phyloP scores from a whole-genome alignment of 1,140 invertebrate genomes.

The Akabosia matsudoensis region DNA sequence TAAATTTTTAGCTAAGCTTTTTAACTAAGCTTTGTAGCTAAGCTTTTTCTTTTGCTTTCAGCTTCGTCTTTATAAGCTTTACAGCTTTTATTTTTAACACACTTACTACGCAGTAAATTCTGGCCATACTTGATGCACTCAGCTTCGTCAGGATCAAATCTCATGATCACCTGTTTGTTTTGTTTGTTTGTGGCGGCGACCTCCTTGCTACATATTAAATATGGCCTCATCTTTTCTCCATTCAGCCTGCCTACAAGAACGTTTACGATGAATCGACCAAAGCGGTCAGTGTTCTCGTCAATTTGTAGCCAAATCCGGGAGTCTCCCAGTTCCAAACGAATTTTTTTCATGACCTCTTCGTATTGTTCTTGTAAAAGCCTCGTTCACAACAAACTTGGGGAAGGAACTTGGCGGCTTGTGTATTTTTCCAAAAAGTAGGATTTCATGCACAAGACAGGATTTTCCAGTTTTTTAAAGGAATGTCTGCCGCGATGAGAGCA shows the following conservation, averaged over 20 bases:
- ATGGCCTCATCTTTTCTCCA: not conserved
- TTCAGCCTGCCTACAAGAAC: not conserved
- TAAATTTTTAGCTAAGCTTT: no score
- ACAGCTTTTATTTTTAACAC: not conserved
- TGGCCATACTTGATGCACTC: not conserved
- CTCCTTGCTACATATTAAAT: not conserved
- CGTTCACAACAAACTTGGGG: not conserved
- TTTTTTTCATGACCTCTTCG: not conserved
- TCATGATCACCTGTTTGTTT: not conserved
- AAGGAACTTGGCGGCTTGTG: not conserved
- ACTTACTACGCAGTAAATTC: not conserved
- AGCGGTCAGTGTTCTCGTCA: conserved; percentile 18
- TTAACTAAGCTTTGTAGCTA: no score
- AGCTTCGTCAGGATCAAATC: not conserved
- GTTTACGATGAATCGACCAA: conserved; percentile 17
- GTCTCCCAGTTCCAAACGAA: not conserved
- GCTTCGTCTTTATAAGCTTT: no score
- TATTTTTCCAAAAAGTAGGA: not conserved
- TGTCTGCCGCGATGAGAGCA: not conserved
- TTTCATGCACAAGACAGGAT: not conserved
- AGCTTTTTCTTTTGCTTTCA: no score
- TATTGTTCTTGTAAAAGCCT: not conserved
- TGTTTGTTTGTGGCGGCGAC: not conserved
- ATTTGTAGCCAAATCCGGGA: conserved; percentile 7
- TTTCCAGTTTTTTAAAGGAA: not conserved